A percentile compares a stretch with the other conserved stretches of the same genome.
Evolutionary conservation across 2,888 invertebrate genomes (phyloP).

Genomic region (Leptogaster cylindrica): DNA sequence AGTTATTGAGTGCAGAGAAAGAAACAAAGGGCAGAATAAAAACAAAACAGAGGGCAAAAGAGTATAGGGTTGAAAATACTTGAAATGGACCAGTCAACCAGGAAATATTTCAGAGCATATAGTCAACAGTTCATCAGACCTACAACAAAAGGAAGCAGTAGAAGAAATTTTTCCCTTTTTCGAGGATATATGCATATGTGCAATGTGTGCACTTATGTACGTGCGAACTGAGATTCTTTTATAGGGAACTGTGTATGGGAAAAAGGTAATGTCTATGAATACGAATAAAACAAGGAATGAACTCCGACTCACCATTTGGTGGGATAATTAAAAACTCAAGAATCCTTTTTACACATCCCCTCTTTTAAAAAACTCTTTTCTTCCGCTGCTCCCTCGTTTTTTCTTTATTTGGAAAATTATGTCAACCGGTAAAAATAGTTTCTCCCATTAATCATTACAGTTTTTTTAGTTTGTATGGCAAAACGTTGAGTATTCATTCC

Average conservation of each 20-base stretch:
- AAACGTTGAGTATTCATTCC: too few relatives aligned
- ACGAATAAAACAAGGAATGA: background rate
- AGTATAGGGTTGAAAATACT: background rate
- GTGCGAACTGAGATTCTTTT: background rate
- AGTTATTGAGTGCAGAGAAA: background rate
- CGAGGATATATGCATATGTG: background rate
- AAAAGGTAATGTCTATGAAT: background rate
- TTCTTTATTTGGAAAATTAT: conserved; percentile 22
- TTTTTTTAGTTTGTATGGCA: too few relatives aligned
- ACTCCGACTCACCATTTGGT: conserved; percentile 29
- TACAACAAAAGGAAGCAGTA: conserved; percentile 6
- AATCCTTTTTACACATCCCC: too few relatives aligned
- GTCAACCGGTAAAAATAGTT: conserved; percentile 21
- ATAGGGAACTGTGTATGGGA: background rate
- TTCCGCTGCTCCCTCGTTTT: background rate
- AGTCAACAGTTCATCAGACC: conserved; percentile 22
- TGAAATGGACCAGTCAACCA: conserved; percentile 21
- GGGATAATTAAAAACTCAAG: conserved; percentile 41
- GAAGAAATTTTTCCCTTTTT: background rate
- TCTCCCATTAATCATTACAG: too few relatives aligned
- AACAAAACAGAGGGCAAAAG: background rate
- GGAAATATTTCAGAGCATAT: conserved; percentile 10
- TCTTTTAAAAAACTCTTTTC: background rate
- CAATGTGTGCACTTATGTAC: background rate
- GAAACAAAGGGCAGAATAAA: background rate